These are phyloP conservation scores for Carassius auratus DNA, from an alignment of 2,113 vertebrate species.

Conservation along the genomic window DNA sequence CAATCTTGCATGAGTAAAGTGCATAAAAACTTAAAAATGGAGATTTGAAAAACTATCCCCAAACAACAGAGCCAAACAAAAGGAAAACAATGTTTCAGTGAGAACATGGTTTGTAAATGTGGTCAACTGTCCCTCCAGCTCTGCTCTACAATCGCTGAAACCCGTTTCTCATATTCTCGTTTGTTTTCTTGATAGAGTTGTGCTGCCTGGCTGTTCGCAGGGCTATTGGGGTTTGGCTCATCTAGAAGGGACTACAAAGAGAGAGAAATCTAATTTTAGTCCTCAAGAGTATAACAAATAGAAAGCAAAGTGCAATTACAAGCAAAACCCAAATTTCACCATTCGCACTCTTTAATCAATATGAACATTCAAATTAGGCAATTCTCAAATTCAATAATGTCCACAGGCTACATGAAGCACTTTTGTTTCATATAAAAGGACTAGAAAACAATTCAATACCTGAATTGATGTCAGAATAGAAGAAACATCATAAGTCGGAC, in stretches of 20 bases:
- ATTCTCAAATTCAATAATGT: background rate
- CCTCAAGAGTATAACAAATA: background rate
- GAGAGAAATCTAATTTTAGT: background rate
- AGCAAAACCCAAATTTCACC: no score
- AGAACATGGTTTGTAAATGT: conserved; percentile 56
- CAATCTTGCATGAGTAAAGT: conserved; percentile 73
- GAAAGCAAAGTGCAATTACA: no score
- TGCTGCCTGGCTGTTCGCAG: conserved; percentile 97
- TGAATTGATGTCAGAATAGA: conserved; percentile 84
- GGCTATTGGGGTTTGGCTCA: conserved; percentile 98
- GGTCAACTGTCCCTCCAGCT: conserved; percentile 99
- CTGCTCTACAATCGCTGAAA: conserved; percentile 98
- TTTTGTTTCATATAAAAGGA: background rate
- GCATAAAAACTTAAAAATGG: conserved; percentile 77
- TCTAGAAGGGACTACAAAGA: conserved; percentile 89
- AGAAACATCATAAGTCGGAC: conserved; percentile 96
- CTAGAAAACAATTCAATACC: no score
- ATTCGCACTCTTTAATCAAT: no score
- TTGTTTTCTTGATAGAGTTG: conserved; percentile 99
- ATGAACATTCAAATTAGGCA: background rate
- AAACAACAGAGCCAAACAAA: conserved; percentile 55
- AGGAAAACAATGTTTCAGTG: conserved; percentile 13
- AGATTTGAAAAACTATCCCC: conserved; percentile 66
- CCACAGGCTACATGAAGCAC: background rate
- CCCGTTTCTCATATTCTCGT: conserved; percentile 96